Conservation (phyloP, 2,113 vertebrate species). For the Vulpes ferrilata region DNA sequence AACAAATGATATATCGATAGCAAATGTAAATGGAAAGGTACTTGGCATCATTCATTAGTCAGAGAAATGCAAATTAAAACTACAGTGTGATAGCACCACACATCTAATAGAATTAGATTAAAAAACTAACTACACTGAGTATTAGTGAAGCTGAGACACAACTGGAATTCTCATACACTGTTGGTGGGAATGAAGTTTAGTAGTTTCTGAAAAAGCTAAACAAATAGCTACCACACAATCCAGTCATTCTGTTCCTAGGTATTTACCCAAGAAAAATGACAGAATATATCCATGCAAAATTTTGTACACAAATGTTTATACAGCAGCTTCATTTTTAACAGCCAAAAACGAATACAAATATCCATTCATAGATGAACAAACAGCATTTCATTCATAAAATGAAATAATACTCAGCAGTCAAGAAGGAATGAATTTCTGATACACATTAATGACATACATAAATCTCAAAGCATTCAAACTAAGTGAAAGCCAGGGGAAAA, state of each 20-base stretch:
- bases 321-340: neutral
- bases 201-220: slow-evolving; percentile 7
- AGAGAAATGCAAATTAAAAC: slow-evolving; percentile 49
- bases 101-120: neutral
- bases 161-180: neutral
- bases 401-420: neutral
- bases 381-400: neutral
- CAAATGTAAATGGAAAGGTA: neutral
- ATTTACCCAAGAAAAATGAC: slow-evolving; percentile 12
- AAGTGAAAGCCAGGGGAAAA: neutral
- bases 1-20: neutral
- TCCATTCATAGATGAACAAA: neutral
- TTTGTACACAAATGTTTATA: neutral
- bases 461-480: neutral
- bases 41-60: neutral
- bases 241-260: neutral
- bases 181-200: neutral
- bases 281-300: neutral
- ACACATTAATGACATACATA: neutral
- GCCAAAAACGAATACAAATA: slow-evolving; percentile 21
- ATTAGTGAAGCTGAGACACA: neutral
- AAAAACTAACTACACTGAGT: neutral
- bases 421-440: neutral
- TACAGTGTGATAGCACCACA: neutral
- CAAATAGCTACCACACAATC: neutral